Conservation (phyloP, 2,888 invertebrate genomes). For the Drosophila quinaria region DNA sequence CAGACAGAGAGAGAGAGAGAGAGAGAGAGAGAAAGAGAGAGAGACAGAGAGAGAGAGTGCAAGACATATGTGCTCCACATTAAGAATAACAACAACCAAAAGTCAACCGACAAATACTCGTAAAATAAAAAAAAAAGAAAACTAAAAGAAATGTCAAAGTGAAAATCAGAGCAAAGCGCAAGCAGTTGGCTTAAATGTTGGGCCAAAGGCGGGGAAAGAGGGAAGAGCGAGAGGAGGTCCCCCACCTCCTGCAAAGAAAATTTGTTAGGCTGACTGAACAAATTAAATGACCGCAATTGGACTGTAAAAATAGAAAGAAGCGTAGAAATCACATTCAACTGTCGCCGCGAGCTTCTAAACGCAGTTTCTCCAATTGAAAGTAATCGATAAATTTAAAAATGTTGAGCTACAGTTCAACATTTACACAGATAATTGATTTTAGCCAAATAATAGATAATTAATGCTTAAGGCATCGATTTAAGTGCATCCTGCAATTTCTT, state of each 20-base stretch:
- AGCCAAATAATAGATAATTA: neutral
- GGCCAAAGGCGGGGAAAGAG: neutral
- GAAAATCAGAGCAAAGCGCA: conserved; percentile 59
- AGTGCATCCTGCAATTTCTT: neutral
- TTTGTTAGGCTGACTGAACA: conserved; percentile 54
- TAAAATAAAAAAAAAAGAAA: conserved; percentile 40
- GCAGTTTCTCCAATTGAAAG: conserved; percentile 7
- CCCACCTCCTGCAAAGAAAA: too few relatives aligned
- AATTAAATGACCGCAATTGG: conserved; percentile 61
- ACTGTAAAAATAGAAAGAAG: conserved; percentile 46
- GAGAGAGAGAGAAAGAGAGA: neutral
- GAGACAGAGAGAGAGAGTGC: neutral
- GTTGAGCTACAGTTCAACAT: neutral
- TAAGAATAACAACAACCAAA: conserved; percentile 31
- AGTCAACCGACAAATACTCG: conserved; percentile 32
- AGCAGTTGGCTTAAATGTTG: conserved; percentile 16
- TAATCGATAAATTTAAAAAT: conserved; percentile 8
- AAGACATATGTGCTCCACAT: conserved; percentile 58
- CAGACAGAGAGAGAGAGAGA: neutral
- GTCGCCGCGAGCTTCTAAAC: conserved; percentile 11
- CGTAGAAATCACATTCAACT: conserved; percentile 13
- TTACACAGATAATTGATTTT: neutral
- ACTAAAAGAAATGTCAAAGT: conserved; percentile 50
- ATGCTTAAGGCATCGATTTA: neutral
- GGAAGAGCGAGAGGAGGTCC: neutral